Percentiles rank a stretch among this genome's conserved stretches.
phyloP scores from a whole-genome alignment of 2,113 vertebrate species.

The Microtus pennsylvanicus region DNA sequence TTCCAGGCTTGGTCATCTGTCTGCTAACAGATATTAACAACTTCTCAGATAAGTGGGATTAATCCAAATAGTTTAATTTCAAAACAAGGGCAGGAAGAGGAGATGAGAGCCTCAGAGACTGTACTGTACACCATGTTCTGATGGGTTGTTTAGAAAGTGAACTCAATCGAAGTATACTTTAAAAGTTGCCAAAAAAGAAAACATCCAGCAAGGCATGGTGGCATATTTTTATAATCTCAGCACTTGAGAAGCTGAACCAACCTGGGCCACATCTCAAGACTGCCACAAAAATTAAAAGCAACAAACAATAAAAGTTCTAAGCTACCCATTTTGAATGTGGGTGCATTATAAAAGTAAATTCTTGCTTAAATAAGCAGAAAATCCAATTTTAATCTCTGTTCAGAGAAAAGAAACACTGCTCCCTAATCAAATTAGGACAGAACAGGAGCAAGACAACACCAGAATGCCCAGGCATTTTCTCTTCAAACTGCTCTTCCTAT shows the following conservation, averaged over 20 bases:
- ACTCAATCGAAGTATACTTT: background rate
- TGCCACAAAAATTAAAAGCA: background rate
- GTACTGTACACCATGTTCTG: background rate
- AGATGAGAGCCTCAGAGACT: background rate
- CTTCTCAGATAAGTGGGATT: background rate
- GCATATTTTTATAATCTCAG: background rate
- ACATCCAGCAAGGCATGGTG: background rate
- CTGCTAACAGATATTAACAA: background rate
- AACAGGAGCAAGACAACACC: conserved; percentile 38
- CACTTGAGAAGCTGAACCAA: background rate
- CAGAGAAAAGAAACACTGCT: background rate
- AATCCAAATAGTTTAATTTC: conserved; percentile 4
- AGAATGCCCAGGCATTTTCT: background rate
- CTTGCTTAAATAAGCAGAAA: conserved; percentile 23
- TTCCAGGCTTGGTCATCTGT: background rate
- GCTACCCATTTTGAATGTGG: background rate
- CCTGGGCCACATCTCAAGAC: background rate
- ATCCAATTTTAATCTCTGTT: background rate
- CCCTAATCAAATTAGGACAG: background rate
- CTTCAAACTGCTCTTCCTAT: background rate
- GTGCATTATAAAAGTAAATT: background rate
- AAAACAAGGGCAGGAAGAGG: background rate
- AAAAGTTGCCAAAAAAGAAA: background rate
- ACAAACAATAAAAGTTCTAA: background rate
- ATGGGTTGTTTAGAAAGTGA: background rate